Percentiles rank a stretch among this genome's conserved stretches.
Conservation (phyloP, 2,888 invertebrate genomes). For the Griposia aprilina region DNA sequence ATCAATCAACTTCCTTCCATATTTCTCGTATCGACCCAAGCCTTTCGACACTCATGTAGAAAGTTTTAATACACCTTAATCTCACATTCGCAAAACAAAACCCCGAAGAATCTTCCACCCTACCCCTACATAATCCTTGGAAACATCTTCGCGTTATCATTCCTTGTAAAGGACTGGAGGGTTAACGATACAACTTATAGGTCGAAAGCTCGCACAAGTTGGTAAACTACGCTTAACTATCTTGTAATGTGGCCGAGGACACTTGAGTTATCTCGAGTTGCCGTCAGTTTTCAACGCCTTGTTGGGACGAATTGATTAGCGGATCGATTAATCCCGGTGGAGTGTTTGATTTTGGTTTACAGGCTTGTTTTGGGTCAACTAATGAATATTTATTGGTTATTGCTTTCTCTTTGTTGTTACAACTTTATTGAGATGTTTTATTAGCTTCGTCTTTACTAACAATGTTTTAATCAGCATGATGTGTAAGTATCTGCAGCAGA, state of each 20-base stretch:
- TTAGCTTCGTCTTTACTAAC: neutral
- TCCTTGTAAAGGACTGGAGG: conserved; percentile 68
- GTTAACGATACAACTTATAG: conserved; percentile 80
- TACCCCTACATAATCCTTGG: conserved; percentile 38
- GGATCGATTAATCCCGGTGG: conserved; percentile 61
- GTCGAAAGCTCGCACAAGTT: conserved; percentile 72
- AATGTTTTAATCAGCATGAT: neutral
- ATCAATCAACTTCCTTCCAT: neutral
- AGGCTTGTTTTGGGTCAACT: conserved; percentile 50
- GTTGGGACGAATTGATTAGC: conserved; percentile 67
- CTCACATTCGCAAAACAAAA: conserved; percentile 5
- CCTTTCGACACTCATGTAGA: neutral
- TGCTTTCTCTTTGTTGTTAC: conserved; percentile 26
- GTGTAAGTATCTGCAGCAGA: neutral
- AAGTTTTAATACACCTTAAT: neutral
- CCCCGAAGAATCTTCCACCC: conserved; percentile 32
- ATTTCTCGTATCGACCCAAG: too few species aligned
- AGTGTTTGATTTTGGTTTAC: conserved; percentile 59
- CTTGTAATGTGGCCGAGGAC: conserved; percentile 75
- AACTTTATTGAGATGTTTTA: conserved; percentile 14
- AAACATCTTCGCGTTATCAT: conserved; percentile 63
- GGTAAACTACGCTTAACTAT: conserved; percentile 74
- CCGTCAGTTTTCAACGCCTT: conserved; percentile 65
- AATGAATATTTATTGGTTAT: conserved; percentile 58
- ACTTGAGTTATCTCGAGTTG: conserved; percentile 70